A percentile compares a stretch with the other conserved stretches of the same genome.
Evolutionary conservation across 2,888 invertebrate genomes (phyloP).

Genomic region (Andrena fulva): DNA sequence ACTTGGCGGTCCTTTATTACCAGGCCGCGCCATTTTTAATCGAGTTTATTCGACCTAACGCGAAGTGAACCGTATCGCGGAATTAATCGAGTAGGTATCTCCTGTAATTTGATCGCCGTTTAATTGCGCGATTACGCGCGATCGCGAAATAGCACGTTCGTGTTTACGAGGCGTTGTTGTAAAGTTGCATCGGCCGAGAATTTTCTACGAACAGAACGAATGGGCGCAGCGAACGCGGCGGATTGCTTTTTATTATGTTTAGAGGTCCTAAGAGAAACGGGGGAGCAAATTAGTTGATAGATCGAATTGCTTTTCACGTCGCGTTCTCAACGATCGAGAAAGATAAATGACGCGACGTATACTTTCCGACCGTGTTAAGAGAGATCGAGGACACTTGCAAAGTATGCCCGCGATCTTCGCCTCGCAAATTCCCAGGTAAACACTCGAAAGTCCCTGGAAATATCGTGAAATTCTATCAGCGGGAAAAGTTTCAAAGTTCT

Average conservation of each 20-base stretch:
- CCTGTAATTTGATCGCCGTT: slow-evolving; percentile 22
- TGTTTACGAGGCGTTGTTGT: slow-evolving; percentile 19
- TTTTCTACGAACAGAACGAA: slow-evolving; percentile 2
- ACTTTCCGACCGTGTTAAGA: neutral
- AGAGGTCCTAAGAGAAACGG: neutral
- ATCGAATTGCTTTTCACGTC: neutral
- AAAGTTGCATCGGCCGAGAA: slow-evolving; percentile 1
- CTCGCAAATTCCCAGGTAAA: slow-evolving; percentile 37
- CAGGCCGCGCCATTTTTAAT: slow-evolving; percentile 23
- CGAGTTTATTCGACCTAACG: neutral
- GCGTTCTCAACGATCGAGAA: neutral
- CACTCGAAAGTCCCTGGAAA: slow-evolving; percentile 46
- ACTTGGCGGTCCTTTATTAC: neutral
- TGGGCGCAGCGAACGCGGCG: neutral
- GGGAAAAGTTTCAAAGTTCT: slow-evolving; percentile 24
- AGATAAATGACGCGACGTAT: neutral
- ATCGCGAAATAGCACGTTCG: slow-evolving; percentile 3
- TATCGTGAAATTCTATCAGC: slow-evolving; percentile 53
- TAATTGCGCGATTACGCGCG: slow-evolving; percentile 34
- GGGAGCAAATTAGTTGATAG: neutral
- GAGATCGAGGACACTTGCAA: slow-evolving; percentile 21
- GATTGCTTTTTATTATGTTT: neutral
- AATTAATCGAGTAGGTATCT: slow-evolving; percentile 35
- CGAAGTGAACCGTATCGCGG: slow-evolving; percentile 23
- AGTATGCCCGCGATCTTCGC: slow-evolving; percentile 31